Evolutionary conservation across 2,113 vertebrate genomes (phyloP), one percentile per base, ranked within the genome.

Genomic region (Polyodon spathula): DNA sequence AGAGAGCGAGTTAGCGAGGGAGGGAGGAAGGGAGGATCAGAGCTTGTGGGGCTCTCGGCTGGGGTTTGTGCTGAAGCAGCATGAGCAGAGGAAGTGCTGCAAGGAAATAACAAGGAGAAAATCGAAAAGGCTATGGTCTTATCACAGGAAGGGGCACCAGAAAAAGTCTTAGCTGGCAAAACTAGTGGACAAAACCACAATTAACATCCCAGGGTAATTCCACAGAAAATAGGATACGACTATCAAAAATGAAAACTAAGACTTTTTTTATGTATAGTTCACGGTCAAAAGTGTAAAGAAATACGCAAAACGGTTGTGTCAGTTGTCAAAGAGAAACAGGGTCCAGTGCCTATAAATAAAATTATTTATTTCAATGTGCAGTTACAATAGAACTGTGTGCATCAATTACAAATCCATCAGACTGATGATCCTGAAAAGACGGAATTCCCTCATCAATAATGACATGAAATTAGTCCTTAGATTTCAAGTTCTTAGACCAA

Each of bases 51-150:
- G n/a, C n/a, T n/a, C n/a, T n/a, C n/a, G n/a, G n/a, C n/a, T n/a
- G n/a, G 10, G 4, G 62, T 56, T 53, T 54, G 48, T 57, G 54
- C 37, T 61, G 67, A 55, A 52, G 58, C 61, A 72, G 71, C 71
- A 76, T 83, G 82, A 82, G 77, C 7, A 44, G 7, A 44, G 43
- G 43, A 44, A 44, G 12, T 12, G 12, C 43, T 12, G 12, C 43
- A 44, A 1, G 43, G 43, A 44, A 44, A 44, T 8, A 44, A 44
- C 43, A 44, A 44, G 7, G 7, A 44, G 7, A 44, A 12, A 7
- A 44, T 8, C 43, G 7, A 12, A 44, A 44, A 44, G 7, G 12
- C 43, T 8, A 8, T 44, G 12, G 12, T 44, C 12, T 44, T 44
- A 44, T 12, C 43, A 44, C 43, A 7, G 12, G 43, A 44, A 44